Percentiles rank a stretch among this genome's conserved stretches.
phyloP scores from a whole-genome alignment of 1,140 invertebrate genomes.

The Cydia amplana region DNA sequence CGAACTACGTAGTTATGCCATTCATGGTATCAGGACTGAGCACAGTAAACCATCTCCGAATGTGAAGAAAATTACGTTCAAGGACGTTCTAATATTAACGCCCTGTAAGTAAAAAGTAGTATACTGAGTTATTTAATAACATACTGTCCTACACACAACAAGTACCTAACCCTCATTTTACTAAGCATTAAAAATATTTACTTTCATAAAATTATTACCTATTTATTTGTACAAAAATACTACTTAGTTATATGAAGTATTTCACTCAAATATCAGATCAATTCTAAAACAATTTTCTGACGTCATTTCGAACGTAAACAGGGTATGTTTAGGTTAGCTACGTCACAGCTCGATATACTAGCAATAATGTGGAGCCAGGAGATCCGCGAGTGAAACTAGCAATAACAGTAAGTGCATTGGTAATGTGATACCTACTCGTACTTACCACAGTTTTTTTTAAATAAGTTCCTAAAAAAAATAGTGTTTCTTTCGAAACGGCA shows the following conservation, averaged over 20 bases:
- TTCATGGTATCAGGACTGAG: background rate
- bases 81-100: background rate
- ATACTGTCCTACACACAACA: too few relatives aligned
- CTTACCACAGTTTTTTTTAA: too few relatives aligned
- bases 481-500: too few relatives aligned
- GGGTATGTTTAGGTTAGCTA: slow-evolving; percentile 28
- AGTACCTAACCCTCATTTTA: too few relatives aligned
- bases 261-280: slow-evolving; percentile 14
- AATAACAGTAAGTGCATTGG: background rate
- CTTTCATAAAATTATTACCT: background rate
- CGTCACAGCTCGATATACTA: slow-evolving; percentile 21
- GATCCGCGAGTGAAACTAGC: background rate
- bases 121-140: too few relatives aligned
- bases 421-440: too few relatives aligned
- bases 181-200: too few relatives aligned
- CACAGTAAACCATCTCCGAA: background rate
- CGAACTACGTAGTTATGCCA: background rate
- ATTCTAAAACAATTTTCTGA: slow-evolving; percentile 5
- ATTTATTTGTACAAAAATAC: slow-evolving; percentile 3
- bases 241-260: background rate
- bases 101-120: too few relatives aligned
- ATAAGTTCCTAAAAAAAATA: too few relatives aligned
- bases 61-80: background rate
- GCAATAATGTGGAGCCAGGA: slow-evolving; percentile 4
- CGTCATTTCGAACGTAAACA: slow-evolving; percentile 29